These are phyloP conservation scores for Onychomys arenicola DNA, from an alignment of 2,797 vertebrate species.

Conservation along the genomic window DNA sequence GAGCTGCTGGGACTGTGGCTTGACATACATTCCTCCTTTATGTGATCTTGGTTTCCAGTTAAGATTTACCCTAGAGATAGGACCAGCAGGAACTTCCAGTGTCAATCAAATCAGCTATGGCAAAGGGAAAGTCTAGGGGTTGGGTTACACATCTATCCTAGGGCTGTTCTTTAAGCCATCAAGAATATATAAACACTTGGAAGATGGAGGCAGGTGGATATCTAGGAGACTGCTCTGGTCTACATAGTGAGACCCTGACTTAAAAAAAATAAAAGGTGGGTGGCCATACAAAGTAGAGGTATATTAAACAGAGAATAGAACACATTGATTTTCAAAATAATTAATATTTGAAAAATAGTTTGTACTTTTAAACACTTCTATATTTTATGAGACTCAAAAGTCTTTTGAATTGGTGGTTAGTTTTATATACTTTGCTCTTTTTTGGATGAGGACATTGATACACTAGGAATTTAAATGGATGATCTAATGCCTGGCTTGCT, in stretches of 20 bases:
- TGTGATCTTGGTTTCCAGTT: neutral
- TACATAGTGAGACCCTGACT: neutral
- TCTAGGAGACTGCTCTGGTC: no score
- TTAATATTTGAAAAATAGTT: constrained; percentile 53
- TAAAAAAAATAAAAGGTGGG: neutral
- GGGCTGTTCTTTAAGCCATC: neutral
- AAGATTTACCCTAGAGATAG: constrained; percentile 20
- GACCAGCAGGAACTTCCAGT: neutral
- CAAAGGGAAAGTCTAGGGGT: neutral
- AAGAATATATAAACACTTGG: neutral
- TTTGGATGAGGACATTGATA: neutral
- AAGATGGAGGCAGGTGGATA: neutral
- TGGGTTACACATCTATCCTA: neutral
- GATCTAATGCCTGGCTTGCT: neutral
- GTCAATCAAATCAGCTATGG: neutral
- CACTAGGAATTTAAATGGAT: neutral
- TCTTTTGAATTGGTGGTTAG: neutral
- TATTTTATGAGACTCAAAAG: neutral
- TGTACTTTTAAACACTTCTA: constrained; percentile 57
- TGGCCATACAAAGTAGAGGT: neutral
- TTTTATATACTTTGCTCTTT: neutral
- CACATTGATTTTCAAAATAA: constrained; percentile 15
- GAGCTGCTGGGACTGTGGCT: neutral
- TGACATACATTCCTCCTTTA: neutral
- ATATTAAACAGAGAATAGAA: neutral